phyloP scores from a whole-genome alignment of 2,797 vertebrate genomes.

The Crypturellus tataupa region DNA sequence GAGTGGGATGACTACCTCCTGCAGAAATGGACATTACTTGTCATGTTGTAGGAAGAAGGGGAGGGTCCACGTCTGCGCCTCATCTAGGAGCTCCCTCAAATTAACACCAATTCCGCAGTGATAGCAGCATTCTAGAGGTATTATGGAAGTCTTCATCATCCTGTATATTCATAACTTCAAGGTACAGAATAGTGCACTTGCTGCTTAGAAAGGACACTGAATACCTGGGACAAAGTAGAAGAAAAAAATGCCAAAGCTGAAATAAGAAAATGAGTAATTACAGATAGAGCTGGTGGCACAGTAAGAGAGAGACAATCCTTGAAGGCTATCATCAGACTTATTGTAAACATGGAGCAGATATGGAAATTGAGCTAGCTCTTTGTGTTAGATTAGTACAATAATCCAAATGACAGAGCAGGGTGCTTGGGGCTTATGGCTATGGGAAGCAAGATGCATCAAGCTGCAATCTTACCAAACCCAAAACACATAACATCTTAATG shows the following conservation, averaged over 20 bases:
- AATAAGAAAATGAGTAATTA: neutral
- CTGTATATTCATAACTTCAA: neutral
- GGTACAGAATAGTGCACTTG: neutral
- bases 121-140: neutral
- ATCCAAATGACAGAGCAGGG: neutral
- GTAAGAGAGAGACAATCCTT: neutral
- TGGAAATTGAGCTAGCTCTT: neutral
- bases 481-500: neutral
- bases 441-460: fast-evolving
- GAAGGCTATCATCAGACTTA: neutral
- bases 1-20: neutral
- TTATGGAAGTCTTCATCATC: neutral
- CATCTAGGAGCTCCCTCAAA: neutral
- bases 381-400: neutral
- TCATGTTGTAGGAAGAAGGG: neutral
- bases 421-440: neutral
- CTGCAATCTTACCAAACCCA: neutral
- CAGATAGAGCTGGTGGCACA: neutral
- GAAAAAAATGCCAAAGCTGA: neutral
- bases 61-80: neutral
- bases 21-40: neutral
- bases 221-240: neutral
- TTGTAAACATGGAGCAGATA: neutral
- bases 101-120: neutral
- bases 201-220: neutral